These are phyloP conservation scores for zebrafish (Danio rerio) DNA, from an alignment of 2,113 vertebrate species.

Conservation along the genomic window DNA sequence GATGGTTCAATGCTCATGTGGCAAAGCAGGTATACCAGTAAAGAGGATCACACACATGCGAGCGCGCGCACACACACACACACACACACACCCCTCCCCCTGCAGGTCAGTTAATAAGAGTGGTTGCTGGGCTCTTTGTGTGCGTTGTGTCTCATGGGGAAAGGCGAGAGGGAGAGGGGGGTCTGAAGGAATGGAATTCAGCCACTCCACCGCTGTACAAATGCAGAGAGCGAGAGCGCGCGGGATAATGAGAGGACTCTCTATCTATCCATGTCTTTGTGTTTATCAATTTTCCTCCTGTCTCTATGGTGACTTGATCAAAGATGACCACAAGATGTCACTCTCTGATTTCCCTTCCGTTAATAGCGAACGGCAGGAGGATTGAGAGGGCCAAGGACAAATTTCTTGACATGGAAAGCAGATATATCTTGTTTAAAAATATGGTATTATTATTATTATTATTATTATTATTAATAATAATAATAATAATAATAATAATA, in stretches of 20 bases:
- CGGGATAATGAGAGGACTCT: constrained; percentile 30
- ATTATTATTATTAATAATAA: too few relatives aligned
- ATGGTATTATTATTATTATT: too few relatives aligned
- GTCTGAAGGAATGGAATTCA: constrained; percentile 57
- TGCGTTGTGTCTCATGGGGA: constrained; percentile 52
- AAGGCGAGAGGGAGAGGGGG: constrained; percentile 38
- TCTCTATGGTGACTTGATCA: constrained; percentile 49
- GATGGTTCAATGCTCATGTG: constrained; percentile 9
- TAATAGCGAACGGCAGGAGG: background rate
- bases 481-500: too few relatives aligned
- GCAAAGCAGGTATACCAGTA: constrained; percentile 2
- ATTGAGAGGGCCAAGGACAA: too few relatives aligned
- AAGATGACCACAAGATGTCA: constrained; percentile 60
- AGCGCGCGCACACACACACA: constrained; percentile 28
- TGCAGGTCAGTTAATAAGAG: constrained; percentile 61
- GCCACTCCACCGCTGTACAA: constrained; percentile 50
- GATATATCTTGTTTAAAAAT: too few relatives aligned
- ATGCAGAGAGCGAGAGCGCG: constrained; percentile 26
- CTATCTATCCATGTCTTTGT: constrained; percentile 28
- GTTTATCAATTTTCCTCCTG: constrained; percentile 41
- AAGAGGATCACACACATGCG: background rate
- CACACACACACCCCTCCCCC: constrained; percentile 48
- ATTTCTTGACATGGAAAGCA: too few relatives aligned
- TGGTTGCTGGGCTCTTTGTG: constrained; percentile 60
- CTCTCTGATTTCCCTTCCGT: constrained; percentile 36